These are phyloP conservation scores for Drosophila albomicans DNA, from an alignment of 1,140 invertebrate genomes.

Conservation along the genomic window DNA sequence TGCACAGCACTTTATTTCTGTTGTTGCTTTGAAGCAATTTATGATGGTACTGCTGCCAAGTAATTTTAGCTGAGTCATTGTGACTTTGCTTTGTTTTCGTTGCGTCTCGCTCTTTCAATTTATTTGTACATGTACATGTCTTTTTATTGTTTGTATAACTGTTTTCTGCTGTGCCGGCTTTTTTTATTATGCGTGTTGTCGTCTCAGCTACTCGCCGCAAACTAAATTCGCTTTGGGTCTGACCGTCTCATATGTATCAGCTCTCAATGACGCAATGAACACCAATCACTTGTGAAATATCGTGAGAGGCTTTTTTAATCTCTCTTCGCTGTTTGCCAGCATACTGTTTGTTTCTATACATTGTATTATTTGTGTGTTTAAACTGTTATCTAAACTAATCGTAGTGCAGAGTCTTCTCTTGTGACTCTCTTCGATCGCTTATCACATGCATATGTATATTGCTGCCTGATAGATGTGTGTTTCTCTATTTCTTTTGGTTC, in stretches of 20 bases:
- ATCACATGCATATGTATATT: too few species aligned
- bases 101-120: conserved; percentile 12
- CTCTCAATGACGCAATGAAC: background rate
- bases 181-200: background rate
- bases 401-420: background rate
- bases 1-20: background rate
- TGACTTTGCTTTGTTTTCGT: conserved; percentile 20
- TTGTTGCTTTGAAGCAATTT: conserved; percentile 23
- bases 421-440: too few species aligned
- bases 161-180: background rate
- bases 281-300: conserved; percentile 15
- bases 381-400: background rate
- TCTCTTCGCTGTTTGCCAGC: background rate
- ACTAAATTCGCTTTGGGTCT: conserved; percentile 37
- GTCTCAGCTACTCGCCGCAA: conserved; percentile 18
- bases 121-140: background rate
- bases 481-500: too few species aligned
- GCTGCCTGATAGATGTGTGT: too few species aligned
- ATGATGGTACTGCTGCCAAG: conserved; percentile 3
- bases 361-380: background rate
- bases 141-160: background rate
- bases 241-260: conserved; percentile 24
- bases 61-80: conserved; percentile 35
- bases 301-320: background rate
- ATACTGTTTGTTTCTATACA: background rate